These are phyloP conservation scores for Pangasius sanitwongsei DNA, from an alignment of 2,797 vertebrate species.

Conservation along the genomic window DNA sequence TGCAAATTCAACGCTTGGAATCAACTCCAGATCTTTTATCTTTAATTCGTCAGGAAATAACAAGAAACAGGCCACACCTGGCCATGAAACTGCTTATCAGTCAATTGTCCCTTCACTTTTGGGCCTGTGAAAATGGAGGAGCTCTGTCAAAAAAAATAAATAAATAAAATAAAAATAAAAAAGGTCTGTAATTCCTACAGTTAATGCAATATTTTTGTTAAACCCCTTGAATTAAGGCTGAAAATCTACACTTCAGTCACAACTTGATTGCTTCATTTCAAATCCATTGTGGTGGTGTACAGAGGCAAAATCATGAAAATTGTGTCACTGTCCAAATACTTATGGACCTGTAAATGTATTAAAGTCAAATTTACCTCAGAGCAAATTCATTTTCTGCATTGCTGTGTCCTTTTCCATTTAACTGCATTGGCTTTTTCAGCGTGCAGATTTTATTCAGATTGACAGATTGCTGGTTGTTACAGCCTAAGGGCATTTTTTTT, in stretches of 20 bases:
- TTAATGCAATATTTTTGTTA: too few relatives aligned
- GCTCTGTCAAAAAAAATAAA: too few relatives aligned
- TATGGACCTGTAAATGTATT: neutral
- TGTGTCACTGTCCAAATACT: neutral
- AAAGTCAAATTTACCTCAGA: neutral
- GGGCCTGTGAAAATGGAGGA: neutral
- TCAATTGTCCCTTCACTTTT: neutral
- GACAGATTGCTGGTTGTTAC: slow-evolving; percentile 1
- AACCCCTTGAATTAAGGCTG: too few relatives aligned
- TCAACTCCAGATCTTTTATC: neutral
- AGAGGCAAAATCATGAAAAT: neutral
- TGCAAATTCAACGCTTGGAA: neutral
- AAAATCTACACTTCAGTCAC: too few relatives aligned
- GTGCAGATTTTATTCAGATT: slow-evolving; percentile 8
- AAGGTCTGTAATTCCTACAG: too few relatives aligned
- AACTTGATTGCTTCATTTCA: too few relatives aligned
- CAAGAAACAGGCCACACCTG: neutral
- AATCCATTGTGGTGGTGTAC: too few relatives aligned
- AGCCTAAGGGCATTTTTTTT: neutral
- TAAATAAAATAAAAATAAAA: too few relatives aligned
- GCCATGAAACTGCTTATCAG: neutral
- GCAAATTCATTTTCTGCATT: neutral
- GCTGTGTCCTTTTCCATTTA: neutral
- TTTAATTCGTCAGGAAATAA: neutral
- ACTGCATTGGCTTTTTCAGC: neutral